Evolutionary conservation across 2,797 vertebrate species (phyloP).

Genomic region (Somateria mollissima): DNA sequence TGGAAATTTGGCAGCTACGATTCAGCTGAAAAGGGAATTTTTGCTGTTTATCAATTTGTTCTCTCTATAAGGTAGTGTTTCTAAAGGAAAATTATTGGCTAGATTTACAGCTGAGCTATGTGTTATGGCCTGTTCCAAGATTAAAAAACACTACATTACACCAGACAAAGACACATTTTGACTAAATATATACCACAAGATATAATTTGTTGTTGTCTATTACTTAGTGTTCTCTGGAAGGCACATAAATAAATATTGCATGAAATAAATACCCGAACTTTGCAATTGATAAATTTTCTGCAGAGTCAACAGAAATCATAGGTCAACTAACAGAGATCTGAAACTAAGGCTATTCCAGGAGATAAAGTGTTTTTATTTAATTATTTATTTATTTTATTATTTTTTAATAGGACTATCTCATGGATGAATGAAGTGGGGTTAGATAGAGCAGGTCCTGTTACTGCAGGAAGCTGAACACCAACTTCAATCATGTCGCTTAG

Average conservation of each 20-base stretch:
- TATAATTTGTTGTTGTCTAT: slow-evolving; percentile 19
- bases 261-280: neutral
- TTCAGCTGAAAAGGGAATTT: slow-evolving; percentile 23
- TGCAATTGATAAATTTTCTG: neutral
- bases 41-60: slow-evolving; percentile 39
- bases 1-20: slow-evolving; percentile 41
- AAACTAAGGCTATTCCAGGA: neutral
- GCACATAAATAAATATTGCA: slow-evolving; percentile 34
- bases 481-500: neutral
- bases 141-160: slow-evolving; percentile 40
- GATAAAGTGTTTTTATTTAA: neutral
- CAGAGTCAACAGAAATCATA: slow-evolving; percentile 44
- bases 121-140: slow-evolving; percentile 39
- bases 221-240: slow-evolving; percentile 44
- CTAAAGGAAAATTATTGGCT: slow-evolving; percentile 21
- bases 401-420: neutral
- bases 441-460: neutral
- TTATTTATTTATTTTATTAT: neutral
- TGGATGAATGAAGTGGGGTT: neutral
- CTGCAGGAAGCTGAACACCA: neutral
- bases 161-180: slow-evolving; percentile 24
- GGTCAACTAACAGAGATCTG: neutral
- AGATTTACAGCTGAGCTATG: slow-evolving; percentile 6
- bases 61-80: neutral
- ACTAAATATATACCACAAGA: slow-evolving; percentile 27